Conservation (phyloP, 2,888 invertebrate species). For the Chalcis sispes region DNA sequence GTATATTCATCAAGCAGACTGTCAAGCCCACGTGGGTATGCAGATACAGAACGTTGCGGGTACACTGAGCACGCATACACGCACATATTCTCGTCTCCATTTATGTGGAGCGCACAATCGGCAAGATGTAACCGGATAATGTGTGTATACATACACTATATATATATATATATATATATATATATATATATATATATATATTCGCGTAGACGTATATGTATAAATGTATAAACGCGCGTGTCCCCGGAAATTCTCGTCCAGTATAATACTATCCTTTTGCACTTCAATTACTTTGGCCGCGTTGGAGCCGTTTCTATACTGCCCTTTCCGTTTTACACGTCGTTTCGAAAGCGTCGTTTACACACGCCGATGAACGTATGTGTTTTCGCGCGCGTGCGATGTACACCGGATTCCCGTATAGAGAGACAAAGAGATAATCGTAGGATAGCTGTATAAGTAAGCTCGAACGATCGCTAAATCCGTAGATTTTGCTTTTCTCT, state of each 20-base stretch:
- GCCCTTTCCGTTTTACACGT: too few relatives aligned
- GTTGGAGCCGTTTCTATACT: too few relatives aligned
- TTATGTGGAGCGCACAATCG: neutral
- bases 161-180: neutral
- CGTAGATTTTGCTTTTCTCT: too few relatives aligned
- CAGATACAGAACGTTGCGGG: neutral
- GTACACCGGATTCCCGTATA: too few relatives aligned
- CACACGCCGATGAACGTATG: neutral
- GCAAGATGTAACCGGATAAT: conserved; percentile 24
- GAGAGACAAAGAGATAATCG: too few relatives aligned
- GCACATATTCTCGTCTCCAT: neutral
- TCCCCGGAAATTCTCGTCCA: neutral
- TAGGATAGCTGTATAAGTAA: too few relatives aligned
- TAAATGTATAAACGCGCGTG: too few relatives aligned
- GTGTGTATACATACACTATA: neutral
- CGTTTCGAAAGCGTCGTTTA: neutral
- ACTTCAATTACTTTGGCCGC: conserved; percentile 48
- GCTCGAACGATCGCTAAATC: too few relatives aligned
- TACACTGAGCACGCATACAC: neutral
- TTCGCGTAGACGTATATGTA: neutral
- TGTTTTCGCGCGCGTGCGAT: neutral
- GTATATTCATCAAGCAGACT: conserved; percentile 46
- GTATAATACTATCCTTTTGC: neutral
- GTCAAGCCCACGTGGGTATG: conserved; percentile 34
- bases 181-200: neutral